These are phyloP conservation scores for Agrotis clavis DNA, from an alignment of 2,888 invertebrate species.

Conservation along the genomic window DNA sequence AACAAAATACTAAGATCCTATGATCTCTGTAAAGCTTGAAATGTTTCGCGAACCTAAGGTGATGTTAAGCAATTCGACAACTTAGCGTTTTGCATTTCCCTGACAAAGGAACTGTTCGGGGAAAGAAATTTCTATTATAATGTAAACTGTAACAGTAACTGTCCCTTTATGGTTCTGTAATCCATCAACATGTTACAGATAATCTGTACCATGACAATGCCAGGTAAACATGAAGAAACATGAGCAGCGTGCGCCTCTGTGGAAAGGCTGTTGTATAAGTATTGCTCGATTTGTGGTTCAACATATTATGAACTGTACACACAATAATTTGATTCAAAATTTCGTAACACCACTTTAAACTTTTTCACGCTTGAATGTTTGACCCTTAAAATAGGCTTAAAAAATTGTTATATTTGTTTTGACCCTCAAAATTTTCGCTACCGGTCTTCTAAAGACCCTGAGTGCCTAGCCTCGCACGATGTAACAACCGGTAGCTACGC, in stretches of 20 bases:
- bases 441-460: conserved; percentile 44
- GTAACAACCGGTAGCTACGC: conserved; percentile 65
- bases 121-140: too few species aligned
- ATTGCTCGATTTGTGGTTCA: conserved; percentile 8
- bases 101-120: background rate
- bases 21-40: background rate
- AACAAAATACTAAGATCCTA: background rate
- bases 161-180: background rate
- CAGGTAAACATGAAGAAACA: background rate
- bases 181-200: background rate
- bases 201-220: background rate
- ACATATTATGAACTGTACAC: background rate
- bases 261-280: background rate
- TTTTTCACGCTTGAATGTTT: conserved; percentile 6
- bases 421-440: conserved; percentile 29
- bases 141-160: too few species aligned
- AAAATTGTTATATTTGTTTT: conserved; percentile 25
- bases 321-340: conserved; percentile 9
- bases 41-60: conserved; percentile 1
- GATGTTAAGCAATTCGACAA: background rate
- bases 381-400: conserved; percentile 21
- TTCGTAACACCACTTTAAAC: conserved; percentile 10
- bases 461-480: conserved; percentile 60
- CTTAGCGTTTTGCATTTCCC: too few species aligned
- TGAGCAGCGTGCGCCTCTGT: background rate